Conservation (phyloP, 1,140 invertebrate genomes). For the Orchesella cincta region DNA sequence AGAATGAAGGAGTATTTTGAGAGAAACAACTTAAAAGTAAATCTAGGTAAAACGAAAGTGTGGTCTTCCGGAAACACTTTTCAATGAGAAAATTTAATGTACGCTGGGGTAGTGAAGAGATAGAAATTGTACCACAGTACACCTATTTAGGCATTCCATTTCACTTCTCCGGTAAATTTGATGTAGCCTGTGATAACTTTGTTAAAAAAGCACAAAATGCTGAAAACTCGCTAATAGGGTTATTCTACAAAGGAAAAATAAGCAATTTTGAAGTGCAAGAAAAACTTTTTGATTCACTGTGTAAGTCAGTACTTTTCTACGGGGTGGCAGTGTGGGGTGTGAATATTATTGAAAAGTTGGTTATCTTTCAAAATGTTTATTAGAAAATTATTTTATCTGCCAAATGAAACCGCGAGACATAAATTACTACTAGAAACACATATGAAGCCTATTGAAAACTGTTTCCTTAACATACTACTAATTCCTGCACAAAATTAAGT, state of each 20-base stretch:
- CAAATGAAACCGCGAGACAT: slow-evolving; percentile 6
- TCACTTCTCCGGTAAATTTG: neutral
- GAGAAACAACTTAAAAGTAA: neutral
- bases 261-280: neutral
- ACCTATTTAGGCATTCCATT: slow-evolving; percentile 37
- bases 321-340: slow-evolving; percentile 1
- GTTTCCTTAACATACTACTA: neutral
- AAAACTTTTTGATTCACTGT: slow-evolving; percentile 27
- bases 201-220: slow-evolving; percentile 32
- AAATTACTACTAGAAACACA: neutral
- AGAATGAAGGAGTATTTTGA: slow-evolving; percentile 22
- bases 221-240: neutral
- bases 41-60: slow-evolving; percentile 25
- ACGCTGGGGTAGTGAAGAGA: slow-evolving; percentile 9
- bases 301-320: slow-evolving; percentile 15
- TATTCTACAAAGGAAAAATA: slow-evolving; percentile 13
- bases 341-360: neutral
- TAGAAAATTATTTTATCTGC: neutral
- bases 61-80: neutral
- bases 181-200: neutral
- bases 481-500: neutral
- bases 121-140: slow-evolving; percentile 27
- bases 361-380: slow-evolving; percentile 18
- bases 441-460: neutral
- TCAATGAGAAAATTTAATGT: neutral